Evolutionary conservation across 1,140 invertebrate genomes (phyloP), one percentile per base, ranked within the genome.

Genomic region (Neodiprion lecontei): DNA sequence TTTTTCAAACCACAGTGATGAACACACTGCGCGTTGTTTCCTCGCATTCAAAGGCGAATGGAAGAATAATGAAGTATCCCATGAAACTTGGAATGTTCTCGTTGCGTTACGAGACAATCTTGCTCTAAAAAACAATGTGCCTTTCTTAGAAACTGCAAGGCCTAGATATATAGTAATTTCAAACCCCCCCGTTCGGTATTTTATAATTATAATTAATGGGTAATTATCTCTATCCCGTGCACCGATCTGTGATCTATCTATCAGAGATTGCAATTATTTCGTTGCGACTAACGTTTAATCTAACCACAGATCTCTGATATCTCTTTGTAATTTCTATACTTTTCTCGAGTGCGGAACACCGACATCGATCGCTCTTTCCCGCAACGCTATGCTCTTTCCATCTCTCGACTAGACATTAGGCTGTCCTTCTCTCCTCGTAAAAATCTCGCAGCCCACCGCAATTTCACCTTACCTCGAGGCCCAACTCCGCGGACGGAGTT

Each of bases 191-290:
- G 3, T 14, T 61, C 53, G 53, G 9, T 61, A 61, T 61, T 61
- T 61, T 61, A 61, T 61, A 61, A 61, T 61, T 61, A 61, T 61
- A 61, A 61, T 61, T 61, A 61, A 61, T 61, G 53, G 53, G 53
- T 61, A 61, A 61, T 61, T 61, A 61, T 61, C 53, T 61, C 53
- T 61, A 61, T 61, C 53, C 9, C 53, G 53, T 14, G 8, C 53
- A 61, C 53, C 53, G 53, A 61, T 61, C 53, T 7, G 53, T 61
- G 53, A 61, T 61, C 53, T 7, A 61, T 61, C 7, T 61, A 61
- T 61, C 53, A 17, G 53, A 61, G 53, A 61, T 61, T 61, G 53
- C 53, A 61, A 61, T 61, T 61, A 61, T 61, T 61, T 61, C n/a
- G 53, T 61, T 61, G 53, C 53, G 53, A 61, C 53, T 9, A 61